Evolutionary conservation across 2,888 invertebrate genomes (phyloP).

Genomic region (Hoplodrina ambigua): DNA sequence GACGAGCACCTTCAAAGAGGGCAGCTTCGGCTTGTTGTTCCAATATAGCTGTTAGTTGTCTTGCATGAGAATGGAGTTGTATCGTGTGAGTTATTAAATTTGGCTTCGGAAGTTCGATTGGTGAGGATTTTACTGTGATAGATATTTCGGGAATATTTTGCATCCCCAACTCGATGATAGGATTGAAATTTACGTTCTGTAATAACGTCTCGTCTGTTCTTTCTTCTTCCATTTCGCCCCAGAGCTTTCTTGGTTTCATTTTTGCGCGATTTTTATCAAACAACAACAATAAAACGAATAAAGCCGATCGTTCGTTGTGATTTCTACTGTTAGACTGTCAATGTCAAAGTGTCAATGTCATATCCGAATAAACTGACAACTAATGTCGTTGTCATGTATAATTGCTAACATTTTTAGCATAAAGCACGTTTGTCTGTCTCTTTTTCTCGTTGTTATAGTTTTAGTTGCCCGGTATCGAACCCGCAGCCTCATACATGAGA

Average conservation of each 20-base stretch:
- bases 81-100: constrained; percentile 87
- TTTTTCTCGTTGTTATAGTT: neutral
- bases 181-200: constrained; percentile 87
- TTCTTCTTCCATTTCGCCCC: constrained; percentile 86
- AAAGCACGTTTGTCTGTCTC: neutral
- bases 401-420: neutral
- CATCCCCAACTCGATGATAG: constrained; percentile 88
- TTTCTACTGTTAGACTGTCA: too few relatives aligned
- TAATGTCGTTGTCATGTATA: neutral
- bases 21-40: constrained; percentile 82
- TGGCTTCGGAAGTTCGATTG: constrained; percentile 84
- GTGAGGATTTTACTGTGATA: constrained; percentile 84
- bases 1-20: constrained; percentile 77
- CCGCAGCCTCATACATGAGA: too few relatives aligned
- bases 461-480: too few relatives aligned
- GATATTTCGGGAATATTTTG: constrained; percentile 88
- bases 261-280: constrained; percentile 13
- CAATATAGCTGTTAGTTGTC: constrained; percentile 80
- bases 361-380: too few relatives aligned
- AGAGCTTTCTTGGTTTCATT: constrained; percentile 79
- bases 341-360: too few relatives aligned
- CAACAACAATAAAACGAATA: neutral
- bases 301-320: too few relatives aligned
- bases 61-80: constrained; percentile 81
- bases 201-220: constrained; percentile 78